Evolutionary conservation across 2,797 vertebrate species (phyloP), one percentile per base, ranked within the genome.

Genomic region (Poecilia velifera): DNA sequence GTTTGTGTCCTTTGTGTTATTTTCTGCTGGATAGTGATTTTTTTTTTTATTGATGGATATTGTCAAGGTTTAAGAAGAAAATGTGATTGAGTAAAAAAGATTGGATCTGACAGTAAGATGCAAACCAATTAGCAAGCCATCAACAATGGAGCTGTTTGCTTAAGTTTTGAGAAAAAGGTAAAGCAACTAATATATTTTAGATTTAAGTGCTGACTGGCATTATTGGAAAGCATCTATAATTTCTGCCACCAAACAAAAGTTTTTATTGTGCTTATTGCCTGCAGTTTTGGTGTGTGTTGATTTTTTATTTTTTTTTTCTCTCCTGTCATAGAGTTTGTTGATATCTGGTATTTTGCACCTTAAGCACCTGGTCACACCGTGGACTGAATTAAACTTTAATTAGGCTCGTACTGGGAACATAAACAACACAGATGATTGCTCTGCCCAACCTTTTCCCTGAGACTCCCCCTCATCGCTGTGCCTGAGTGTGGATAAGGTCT

Each of bases 321-420:
- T 79, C n/a, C 39, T 73, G 70, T 83, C 82, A 73, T 55, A 72
- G 72, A 84, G 47, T 13, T 64, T 82, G 64, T 84, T 80, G 77
- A 74, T 87, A 51, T 43, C 76, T 34, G 53, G 55, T 72, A n/a
- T 86, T 77, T 41, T 75, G 62, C 31, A 39, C 83, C 76, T 53
- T 43, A 87, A 73, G 78, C 73, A 73, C 8, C 34, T 68, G 25
- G 72, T 41, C 55, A 78, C 31, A 16, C 72, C 76, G 68, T 68
- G 34, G 66, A 39, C 77, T 73, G 51, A 87, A 76, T 79, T 68
- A 76, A 83, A 79, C 62, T 84, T 83, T 77, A 83, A 88, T 83
- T 79, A 76, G 80, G 77, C 64, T 78, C 59, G 45, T 49, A 72
- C 76, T 74, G 8, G 73, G 73, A 74, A 78, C 49, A 76, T 43